Base-by-base conservation (phyloP, 2,888 invertebrate genomes). In the Lasioglossum pauxillum region DNA sequence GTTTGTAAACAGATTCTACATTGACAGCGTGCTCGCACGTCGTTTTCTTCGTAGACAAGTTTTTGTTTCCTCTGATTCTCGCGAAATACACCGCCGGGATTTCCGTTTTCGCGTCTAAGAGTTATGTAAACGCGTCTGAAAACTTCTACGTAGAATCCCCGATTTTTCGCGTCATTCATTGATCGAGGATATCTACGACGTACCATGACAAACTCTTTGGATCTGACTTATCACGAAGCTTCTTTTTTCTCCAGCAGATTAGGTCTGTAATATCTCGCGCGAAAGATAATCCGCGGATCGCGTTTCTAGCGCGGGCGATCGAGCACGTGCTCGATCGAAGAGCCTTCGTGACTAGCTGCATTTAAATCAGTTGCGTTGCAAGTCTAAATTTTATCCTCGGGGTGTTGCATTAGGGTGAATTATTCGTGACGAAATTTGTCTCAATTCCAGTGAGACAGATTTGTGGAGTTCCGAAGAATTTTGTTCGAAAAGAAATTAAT, bases 231-330 rank as follows among this genome's bases (percentile, higher is more conserved):
- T 90, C 90, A 67, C 73, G 16, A 0, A 2, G 80, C 75, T 88
- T 88, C 83, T 82, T 72, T 64, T 64, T 74, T 35, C 53, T 14
- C 41, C 77, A 72, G 60, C 44, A 80, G 89, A 84, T 90, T 84
- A 83, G 80, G 53, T 67, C 74, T 44, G 71, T 78, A 67, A 67
- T 88, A 86, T 83, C 89, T 75, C 79, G 78, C 82, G 67, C 78
- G 87, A 87, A 79, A 90, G 90, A 90, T 90, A 90, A 90, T 90
- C 82, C 84, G 38, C 49, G 87, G 90, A 91, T 90, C 91, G 87
- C 78, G 82, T 86, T 90, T 90, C 90, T 85, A 90, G n/a, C 80
- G 81, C 75, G 86, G 84, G 64, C 81, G 85, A 86, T 89, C 89
- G 84, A 83, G 86, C 89, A 84, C 90, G 88, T 90, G 86, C 88